Evolutionary conservation across 2,113 vertebrate species (phyloP), one percentile per base, ranked within the genome.

Genomic region (Neotoma lepida): DNA sequence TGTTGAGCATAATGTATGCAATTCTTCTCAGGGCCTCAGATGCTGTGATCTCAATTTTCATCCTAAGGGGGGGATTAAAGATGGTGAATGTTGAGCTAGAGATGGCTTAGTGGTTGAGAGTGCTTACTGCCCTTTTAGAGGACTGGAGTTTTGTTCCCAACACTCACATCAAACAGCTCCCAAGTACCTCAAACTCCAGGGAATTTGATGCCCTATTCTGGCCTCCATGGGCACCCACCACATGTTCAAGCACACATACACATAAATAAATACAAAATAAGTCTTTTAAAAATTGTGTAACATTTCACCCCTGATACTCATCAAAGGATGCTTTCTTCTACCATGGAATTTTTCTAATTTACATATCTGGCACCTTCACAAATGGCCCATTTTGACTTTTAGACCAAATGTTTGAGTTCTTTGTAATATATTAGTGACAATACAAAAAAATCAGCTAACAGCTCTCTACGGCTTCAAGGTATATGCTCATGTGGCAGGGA

Each of bases 341-440:
- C 84, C 33, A 9, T 0, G 0, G 12, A 82, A n/a, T 94, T 33
- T 24, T 94, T 93, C 85, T 89, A 87, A 33, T 89, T 94, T 95
- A 81, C 88, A 95, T 81, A 71, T 39, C 58, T 91, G 90, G 54
- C 44, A 24, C 26, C 35, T 82, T 74, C 95, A 92, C 33, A 94
- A 71, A 44, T 82, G 90, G 63, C 81, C 54, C 9, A 66, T 81
- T 97, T 98, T 95, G 82, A 71, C 30, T 66, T 82, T 96, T 94
- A 97, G 96, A 97, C 82, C 95, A 80, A 81, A 91, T 64, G 61
- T 93, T 94, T 90, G 90, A 96, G 51, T 15, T 66, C 97, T 97
- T 97, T 97, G 84, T 92, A 95, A 93, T 85, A 88, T 90, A 96
- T 96, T 98, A 96, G 95, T 95, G 96, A 91, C 82, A 96, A 85